A percentile compares a stretch with the other conserved stretches of the same genome.
phyloP scores from a whole-genome alignment of 2,888 invertebrate species.

The Trichogramma evanescens region DNA sequence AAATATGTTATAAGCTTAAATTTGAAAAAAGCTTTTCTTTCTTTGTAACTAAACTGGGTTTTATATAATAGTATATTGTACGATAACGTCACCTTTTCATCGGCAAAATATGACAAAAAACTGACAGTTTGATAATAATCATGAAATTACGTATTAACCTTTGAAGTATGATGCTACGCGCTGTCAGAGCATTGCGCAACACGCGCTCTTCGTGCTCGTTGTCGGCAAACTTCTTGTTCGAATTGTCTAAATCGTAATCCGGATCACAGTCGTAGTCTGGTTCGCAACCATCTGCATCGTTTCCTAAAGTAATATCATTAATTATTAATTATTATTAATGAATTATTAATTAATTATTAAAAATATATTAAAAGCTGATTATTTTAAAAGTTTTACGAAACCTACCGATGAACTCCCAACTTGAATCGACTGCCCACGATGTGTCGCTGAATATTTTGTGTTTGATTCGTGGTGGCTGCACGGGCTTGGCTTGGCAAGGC shows the following conservation, averaged over 20 bases:
- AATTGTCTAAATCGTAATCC: slow-evolving; percentile 47
- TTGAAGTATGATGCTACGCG: slow-evolving; percentile 73
- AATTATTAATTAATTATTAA: slow-evolving; percentile 1
- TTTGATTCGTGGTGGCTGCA: slow-evolving; percentile 62
- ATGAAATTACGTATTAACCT: slow-evolving; percentile 47
- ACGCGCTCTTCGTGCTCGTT: slow-evolving; percentile 44
- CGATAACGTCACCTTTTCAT: too few relatives aligned
- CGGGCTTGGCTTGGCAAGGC: slow-evolving; percentile 61
- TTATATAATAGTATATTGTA: too few relatives aligned
- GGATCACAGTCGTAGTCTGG: slow-evolving; percentile 53
- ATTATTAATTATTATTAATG: too few relatives aligned
- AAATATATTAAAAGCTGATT: background rate
- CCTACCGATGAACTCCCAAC: slow-evolving; percentile 82
- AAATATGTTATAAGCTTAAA: too few relatives aligned
- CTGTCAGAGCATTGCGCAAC: slow-evolving; percentile 58
- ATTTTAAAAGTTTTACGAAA: background rate
- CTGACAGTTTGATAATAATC: too few relatives aligned
- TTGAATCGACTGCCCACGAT: slow-evolving; percentile 80
- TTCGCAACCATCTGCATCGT: slow-evolving; percentile 52
- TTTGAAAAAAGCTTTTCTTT: too few relatives aligned
- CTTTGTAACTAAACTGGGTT: too few relatives aligned
- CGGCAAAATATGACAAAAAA: too few relatives aligned
- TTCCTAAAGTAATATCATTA: slow-evolving; percentile 41
- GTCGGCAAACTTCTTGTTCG: slow-evolving; percentile 48
- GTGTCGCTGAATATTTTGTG: slow-evolving; percentile 46